Evolutionary conservation across 2,888 invertebrate species (phyloP).

Genomic region (Antheraea yamamai): DNA sequence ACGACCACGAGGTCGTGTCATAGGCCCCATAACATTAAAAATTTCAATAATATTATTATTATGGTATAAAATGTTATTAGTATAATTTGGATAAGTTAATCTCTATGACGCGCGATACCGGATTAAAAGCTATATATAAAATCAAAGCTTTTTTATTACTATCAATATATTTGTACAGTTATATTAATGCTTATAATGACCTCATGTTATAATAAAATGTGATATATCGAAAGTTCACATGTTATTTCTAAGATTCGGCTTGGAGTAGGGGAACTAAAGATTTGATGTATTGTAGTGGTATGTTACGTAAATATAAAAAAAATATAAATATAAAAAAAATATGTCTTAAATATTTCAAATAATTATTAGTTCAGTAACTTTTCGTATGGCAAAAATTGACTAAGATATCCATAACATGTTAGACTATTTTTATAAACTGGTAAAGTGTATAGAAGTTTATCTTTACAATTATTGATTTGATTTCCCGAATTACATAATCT

Average conservation of each 20-base stretch:
- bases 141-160: not conserved
- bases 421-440: no score
- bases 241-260: not conserved
- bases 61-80: not conserved
- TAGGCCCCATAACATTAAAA: slow-evolving; percentile 10
- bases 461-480: no score
- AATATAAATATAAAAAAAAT: no score
- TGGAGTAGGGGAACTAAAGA: not conserved
- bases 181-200: not conserved
- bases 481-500: no score
- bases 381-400: no score
- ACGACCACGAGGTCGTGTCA: slow-evolving; percentile 30
- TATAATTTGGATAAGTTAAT: slow-evolving; percentile 5
- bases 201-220: not conserved
- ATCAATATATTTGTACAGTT: not conserved
- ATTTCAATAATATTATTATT: not conserved
- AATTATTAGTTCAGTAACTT: no score
- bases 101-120: not conserved
- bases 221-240: not conserved
- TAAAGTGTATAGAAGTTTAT: no score
- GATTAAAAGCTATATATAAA: not conserved
- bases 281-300: no score
- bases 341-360: no score
- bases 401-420: no score
- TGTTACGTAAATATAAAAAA: no score